Evolutionary conservation across 2,113 vertebrate species (phyloP).

Genomic region (Orycteropus afer): DNA sequence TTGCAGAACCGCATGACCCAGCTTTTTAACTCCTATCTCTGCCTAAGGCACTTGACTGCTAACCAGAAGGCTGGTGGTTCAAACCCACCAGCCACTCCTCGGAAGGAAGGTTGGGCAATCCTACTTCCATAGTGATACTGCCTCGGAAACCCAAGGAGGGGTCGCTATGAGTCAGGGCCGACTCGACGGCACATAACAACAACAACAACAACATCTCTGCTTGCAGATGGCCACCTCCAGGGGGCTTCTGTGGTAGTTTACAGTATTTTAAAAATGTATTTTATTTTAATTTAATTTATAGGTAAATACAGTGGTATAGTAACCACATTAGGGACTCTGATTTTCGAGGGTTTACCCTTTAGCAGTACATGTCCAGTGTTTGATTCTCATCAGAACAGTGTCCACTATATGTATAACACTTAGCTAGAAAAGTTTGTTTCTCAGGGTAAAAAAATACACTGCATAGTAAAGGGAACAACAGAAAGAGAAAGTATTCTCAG

Average conservation of each 20-base stretch:
- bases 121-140: no score
- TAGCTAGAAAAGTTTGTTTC: constrained; percentile 40
- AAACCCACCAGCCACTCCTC: no score
- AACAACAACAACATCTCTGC: no score
- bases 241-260: neutral
- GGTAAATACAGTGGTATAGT: constrained; percentile 5
- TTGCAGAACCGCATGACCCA: neutral
- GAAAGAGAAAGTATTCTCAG: constrained; percentile 25
- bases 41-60: no score
- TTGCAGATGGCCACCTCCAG: neutral
- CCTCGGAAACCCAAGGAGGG: no score
- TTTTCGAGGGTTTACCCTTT: neutral
- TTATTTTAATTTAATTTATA: constrained; percentile 40
- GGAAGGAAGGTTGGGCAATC: no score
- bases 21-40: neutral
- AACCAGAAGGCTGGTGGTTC: no score
- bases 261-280: neutral
- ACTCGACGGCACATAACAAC: no score
- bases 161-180: no score
- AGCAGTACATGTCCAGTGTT: neutral
- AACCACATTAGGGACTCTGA: constrained; percentile 16
- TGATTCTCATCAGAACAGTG: neutral
- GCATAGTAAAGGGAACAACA: neutral
- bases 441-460: neutral
- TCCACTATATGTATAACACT: neutral